These are phyloP conservation scores for Morphnarchus princeps DNA, from an alignment of 2,113 vertebrate genomes.

Conservation along the genomic window DNA sequence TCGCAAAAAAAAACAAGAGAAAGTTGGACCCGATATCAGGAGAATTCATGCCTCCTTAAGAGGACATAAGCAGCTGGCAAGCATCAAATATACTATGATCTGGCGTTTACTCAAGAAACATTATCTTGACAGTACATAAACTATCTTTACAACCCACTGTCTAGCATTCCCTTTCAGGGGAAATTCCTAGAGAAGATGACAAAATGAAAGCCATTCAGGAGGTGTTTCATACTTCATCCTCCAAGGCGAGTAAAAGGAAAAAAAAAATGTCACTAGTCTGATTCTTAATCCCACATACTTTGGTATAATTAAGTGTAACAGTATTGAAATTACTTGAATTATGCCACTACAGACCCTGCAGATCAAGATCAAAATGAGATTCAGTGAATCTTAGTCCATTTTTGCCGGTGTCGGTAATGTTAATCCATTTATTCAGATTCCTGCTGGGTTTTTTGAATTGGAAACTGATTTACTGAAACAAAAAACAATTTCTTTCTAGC, in stretches of 20 bases:
- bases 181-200: neutral
- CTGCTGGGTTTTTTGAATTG: neutral
- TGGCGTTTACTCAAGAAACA: neutral
- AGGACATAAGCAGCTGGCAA: neutral
- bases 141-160: neutral
- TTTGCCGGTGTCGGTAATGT: neutral
- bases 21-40: neutral
- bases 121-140: constrained; percentile 28
- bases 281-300: neutral
- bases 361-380: neutral
- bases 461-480: neutral
- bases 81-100: neutral
- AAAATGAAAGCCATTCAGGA: neutral
- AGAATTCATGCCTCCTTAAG: neutral
- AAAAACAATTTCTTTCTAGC: neutral
- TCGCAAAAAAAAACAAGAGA: neutral
- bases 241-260: neutral
- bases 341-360: neutral
- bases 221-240: neutral
- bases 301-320: neutral
- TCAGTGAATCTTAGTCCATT: neutral
- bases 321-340: neutral
- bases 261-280: neutral
- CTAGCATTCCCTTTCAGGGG: constrained; percentile 9
- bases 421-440: neutral